Conservation (phyloP, 2,888 invertebrate species). For the Hirtodrosophila duncani region DNA sequence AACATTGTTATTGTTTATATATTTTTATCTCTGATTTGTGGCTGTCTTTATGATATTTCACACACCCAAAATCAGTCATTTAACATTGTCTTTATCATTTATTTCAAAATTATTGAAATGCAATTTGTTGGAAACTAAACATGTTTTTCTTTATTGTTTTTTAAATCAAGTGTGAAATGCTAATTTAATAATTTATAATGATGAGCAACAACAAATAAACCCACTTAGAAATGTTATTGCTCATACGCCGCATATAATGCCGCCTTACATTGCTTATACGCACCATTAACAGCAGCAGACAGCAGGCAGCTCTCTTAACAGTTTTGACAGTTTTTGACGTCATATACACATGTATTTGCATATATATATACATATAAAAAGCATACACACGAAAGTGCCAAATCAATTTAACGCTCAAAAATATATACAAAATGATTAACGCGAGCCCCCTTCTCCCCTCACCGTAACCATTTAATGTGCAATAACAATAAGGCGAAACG, state of each 20-base stretch:
- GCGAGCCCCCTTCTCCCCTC: conserved; percentile 13
- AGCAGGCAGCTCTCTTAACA: conserved; percentile 3
- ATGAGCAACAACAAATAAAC: neutral
- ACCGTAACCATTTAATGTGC: too few relatives aligned
- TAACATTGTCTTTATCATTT: conserved; percentile 15
- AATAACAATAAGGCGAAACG: too few relatives aligned
- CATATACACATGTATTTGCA: conserved; percentile 55
- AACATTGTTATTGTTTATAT: conserved; percentile 8
- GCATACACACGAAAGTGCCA: conserved; percentile 29
- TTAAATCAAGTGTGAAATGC: conserved; percentile 4
- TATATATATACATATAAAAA: conserved; percentile 37
- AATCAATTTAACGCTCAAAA: conserved; percentile 47
- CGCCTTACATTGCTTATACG: conserved; percentile 4
- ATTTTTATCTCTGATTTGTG: conserved; percentile 22
- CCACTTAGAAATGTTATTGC: too few relatives aligned
- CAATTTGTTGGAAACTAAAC: conserved; percentile 1
- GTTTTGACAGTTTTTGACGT: conserved; percentile 49
- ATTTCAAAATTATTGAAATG: neutral
- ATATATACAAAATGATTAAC: conserved; percentile 57
- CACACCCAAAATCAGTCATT: conserved; percentile 1
- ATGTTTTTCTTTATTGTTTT: neutral
- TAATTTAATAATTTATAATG: neutral
- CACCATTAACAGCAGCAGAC: conserved; percentile 3
- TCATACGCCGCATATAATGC: conserved; percentile 1
- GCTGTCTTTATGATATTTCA: conserved; percentile 22